A percentile compares a stretch with the other conserved stretches of the same genome.
phyloP scores from a whole-genome alignment of 2,113 vertebrate genomes.

The Scatophagus argus region DNA sequence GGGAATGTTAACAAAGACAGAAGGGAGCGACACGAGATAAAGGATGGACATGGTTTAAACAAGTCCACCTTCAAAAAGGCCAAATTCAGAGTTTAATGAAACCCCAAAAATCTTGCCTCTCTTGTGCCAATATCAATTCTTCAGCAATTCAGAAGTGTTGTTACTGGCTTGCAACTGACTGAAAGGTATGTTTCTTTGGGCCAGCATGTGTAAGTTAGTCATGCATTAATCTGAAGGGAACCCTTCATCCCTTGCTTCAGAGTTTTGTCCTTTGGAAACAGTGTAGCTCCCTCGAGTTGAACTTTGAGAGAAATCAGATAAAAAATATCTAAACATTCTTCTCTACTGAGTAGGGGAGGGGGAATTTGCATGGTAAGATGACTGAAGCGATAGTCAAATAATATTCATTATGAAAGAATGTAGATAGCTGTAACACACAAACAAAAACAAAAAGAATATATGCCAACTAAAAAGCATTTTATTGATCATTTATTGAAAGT shows the following conservation, averaged over 20 bases:
- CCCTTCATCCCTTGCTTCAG: slow-evolving; percentile 20
- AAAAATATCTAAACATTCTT: slow-evolving; percentile 28
- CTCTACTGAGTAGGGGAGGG: slow-evolving; percentile 4
- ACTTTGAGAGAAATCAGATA: slow-evolving; percentile 1
- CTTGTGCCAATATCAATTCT: slow-evolving; percentile 1
- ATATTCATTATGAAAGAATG: slow-evolving; percentile 39
- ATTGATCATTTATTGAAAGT: background rate
- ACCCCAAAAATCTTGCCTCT: background rate
- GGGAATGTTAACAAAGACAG: slow-evolving; percentile 67
- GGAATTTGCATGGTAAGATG: slow-evolving; percentile 41
- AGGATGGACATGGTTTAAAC: slow-evolving; percentile 23
- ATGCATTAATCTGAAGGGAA: slow-evolving; percentile 10
- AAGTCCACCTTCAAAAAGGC: slow-evolving; percentile 14
- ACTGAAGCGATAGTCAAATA: background rate
- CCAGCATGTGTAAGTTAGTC: background rate
- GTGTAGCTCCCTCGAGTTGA: background rate
- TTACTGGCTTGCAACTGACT: background rate
- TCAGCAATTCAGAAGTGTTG: background rate
- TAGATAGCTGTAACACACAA: background rate
- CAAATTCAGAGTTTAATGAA: slow-evolving; percentile 5
- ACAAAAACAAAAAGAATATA: background rate
- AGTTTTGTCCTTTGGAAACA: slow-evolving; percentile 14
- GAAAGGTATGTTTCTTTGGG: slow-evolving; percentile 14
- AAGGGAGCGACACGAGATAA: slow-evolving; percentile 20
- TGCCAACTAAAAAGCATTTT: background rate